A percentile compares a stretch with the other conserved stretches of the same genome.
phyloP scores from a whole-genome alignment of 2,797 vertebrate genomes.

The Clarias platycephalus region DNA sequence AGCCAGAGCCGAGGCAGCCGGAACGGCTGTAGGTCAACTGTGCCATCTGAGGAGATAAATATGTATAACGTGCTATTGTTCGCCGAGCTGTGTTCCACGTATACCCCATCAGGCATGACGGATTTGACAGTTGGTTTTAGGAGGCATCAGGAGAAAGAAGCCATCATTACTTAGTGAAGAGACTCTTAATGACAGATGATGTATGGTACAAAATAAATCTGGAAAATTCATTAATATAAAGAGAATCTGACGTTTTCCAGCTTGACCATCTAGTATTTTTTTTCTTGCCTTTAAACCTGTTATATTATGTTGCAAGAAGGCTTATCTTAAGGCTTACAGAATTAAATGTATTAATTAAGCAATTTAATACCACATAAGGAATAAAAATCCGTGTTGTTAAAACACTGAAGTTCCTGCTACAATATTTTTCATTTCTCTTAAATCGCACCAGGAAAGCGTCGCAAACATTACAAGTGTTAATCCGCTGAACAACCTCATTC shows the following conservation, averaged over 20 bases:
- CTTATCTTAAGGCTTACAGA: neutral
- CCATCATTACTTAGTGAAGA: slow-evolving; percentile 11
- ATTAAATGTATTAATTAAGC: neutral
- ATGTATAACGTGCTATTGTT: slow-evolving; percentile 41
- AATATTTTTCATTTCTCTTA: neutral
- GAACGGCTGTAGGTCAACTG: slow-evolving; percentile 32
- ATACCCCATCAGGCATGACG: slow-evolving; percentile 40
- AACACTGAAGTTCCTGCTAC: neutral
- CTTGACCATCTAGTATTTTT: neutral
- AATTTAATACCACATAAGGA: too few species aligned
- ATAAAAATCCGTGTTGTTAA: too few species aligned
- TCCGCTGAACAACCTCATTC: neutral
- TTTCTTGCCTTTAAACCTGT: too few species aligned
- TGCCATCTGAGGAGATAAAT: slow-evolving; percentile 39
- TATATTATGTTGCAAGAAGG: neutral
- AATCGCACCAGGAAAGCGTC: neutral
- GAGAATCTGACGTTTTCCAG: neutral
- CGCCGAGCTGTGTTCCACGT: slow-evolving; percentile 3
- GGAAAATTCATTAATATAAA: neutral
- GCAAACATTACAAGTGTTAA: neutral
- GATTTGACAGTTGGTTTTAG: slow-evolving; percentile 41
- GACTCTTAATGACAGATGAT: slow-evolving; percentile 35
- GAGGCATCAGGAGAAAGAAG: slow-evolving; percentile 26
- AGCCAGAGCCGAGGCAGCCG: slow-evolving; percentile 29
- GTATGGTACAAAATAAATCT: slow-evolving; percentile 10